phyloP scores from a whole-genome alignment of 2,888 invertebrate species.

The Drosophila nr. fundita region DNA sequence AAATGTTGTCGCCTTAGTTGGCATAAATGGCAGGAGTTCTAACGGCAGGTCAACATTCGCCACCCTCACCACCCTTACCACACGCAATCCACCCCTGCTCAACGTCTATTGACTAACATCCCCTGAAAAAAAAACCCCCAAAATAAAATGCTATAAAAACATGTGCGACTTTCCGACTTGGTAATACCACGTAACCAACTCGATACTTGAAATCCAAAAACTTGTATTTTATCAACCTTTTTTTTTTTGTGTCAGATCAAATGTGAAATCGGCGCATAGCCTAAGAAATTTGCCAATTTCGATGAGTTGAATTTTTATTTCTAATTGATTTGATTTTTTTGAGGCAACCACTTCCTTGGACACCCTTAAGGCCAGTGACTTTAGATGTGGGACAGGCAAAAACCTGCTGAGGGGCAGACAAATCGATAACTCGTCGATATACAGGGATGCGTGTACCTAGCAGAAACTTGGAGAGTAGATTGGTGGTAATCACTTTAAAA shows the following conservation, averaged over 20 bases:
- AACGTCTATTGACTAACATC: not conserved
- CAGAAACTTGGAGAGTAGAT: not conserved
- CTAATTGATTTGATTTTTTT: not conserved
- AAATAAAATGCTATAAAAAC: not conserved
- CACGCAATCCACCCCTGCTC: constrained; percentile 1
- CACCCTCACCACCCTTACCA: not conserved
- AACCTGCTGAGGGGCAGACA: not conserved
- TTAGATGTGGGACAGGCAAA: not conserved
- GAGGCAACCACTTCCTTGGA: not conserved
- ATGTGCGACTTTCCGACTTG: not conserved
- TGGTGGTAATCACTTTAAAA: not conserved
- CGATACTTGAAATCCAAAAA: not conserved
- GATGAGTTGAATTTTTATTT: not conserved
- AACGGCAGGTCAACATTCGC: not conserved
- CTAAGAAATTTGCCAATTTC: not conserved
- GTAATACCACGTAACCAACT: not conserved
- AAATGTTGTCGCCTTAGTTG: constrained; percentile 30
- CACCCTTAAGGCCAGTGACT: not conserved
- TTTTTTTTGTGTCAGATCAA: not conserved
- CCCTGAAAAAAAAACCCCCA: not conserved
- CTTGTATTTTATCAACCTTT: not conserved
- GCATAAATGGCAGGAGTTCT: not conserved
- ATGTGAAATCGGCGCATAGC: not conserved
- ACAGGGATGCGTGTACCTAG: not conserved
- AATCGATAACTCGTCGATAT: not conserved